Percentiles rank a stretch among this genome's conserved stretches.
Evolutionary conservation across 2,113 vertebrate species (phyloP).

Genomic region (Myotis davidii): DNA sequence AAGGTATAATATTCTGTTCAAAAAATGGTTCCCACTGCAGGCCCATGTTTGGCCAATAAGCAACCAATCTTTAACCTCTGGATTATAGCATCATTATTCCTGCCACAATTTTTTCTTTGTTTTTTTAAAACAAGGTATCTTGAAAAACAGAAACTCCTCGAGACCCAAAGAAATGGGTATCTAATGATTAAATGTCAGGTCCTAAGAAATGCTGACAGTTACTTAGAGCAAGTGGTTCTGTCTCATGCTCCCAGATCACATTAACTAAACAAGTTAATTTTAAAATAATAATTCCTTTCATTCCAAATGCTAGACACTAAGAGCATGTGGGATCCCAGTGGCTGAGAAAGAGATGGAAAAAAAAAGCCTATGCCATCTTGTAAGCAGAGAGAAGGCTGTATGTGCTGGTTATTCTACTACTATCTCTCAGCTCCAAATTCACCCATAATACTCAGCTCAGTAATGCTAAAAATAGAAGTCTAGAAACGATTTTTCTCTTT

Average conservation of each 20-base stretch:
- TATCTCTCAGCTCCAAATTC: background rate
- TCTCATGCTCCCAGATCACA: slow-evolving; percentile 6
- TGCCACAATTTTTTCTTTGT: background rate
- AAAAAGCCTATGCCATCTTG: background rate
- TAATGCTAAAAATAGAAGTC: slow-evolving; percentile 19
- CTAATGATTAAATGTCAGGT: slow-evolving; percentile 46
- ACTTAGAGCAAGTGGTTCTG: background rate
- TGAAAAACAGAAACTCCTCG: slow-evolving; percentile 34
- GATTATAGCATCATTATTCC: slow-evolving; percentile 21
- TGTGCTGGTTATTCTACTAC: background rate
- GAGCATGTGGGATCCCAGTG: background rate
- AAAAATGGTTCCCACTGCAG: background rate
- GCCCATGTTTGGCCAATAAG: background rate
- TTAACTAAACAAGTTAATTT: background rate
- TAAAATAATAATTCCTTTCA: slow-evolving; percentile 9
- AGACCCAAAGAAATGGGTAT: background rate
- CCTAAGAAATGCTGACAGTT: slow-evolving; percentile 18
- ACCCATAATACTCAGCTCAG: slow-evolving; percentile 13
- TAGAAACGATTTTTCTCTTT: slow-evolving; percentile 33
- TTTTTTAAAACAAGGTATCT: slow-evolving; percentile 7
- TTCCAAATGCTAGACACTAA: slow-evolving; percentile 39
- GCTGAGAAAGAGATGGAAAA: slow-evolving; percentile 18
- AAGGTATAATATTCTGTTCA: slow-evolving; percentile 31
- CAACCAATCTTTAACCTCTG: slow-evolving; percentile 25
- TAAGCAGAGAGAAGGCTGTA: background rate